Evolutionary conservation across 2,888 invertebrate species (phyloP).

Genomic region (Sisyra terminalis): DNA sequence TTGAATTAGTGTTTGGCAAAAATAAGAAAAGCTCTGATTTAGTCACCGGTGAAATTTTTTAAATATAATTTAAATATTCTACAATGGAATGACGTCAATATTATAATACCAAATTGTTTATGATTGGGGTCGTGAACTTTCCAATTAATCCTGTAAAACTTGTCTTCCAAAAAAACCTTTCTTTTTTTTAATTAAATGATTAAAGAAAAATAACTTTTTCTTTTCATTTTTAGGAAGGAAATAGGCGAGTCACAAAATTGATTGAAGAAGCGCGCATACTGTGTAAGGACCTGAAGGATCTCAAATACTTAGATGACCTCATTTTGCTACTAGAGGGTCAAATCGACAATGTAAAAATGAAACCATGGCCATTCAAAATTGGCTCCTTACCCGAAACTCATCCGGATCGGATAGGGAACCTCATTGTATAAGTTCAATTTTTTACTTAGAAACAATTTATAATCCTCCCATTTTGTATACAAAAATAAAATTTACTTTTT

Average conservation of each 20-base stretch:
- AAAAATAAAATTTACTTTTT: not conserved
- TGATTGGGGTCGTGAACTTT: too few species aligned
- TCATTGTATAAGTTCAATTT: not conserved
- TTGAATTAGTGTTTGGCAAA: too few species aligned
- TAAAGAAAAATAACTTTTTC: not conserved
- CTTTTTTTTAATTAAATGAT: too few species aligned
- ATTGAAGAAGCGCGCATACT: conserved; percentile 31
- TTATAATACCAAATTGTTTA: too few species aligned
- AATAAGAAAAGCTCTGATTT: too few species aligned
- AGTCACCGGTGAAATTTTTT: too few species aligned
- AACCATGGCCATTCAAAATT: conserved; percentile 18
- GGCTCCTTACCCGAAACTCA: not conserved
- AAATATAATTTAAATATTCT: too few species aligned
- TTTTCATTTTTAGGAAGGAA: conserved; percentile 18
- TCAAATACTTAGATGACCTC: conserved; percentile 36
- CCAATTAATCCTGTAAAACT: too few species aligned
- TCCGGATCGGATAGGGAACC: not conserved
- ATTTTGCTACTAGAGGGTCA: conserved; percentile 35
- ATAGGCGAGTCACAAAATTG: conserved; percentile 18
- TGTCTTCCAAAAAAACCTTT: too few species aligned
- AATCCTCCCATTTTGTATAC: not conserved
- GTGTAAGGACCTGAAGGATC: conserved; percentile 29
- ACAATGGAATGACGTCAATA: too few species aligned
- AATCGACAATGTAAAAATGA: conserved; percentile 22
- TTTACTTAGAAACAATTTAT: not conserved